A percentile compares a stretch with the other conserved stretches of the same genome.
These are phyloP conservation scores for Sprattus sprattus DNA, from an alignment of 2,113 vertebrate species.

Conservation along the genomic window DNA sequence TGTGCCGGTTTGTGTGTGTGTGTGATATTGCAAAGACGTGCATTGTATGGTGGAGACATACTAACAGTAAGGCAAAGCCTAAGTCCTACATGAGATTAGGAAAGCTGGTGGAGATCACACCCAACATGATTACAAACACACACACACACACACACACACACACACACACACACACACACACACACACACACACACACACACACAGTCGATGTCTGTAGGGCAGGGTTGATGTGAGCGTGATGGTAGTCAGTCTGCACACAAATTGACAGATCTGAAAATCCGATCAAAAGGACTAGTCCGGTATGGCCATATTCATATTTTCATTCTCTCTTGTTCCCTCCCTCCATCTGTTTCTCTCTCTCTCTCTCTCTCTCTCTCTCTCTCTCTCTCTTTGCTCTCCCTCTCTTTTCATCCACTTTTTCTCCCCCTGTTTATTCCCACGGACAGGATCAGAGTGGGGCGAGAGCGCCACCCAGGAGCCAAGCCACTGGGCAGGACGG, in stretches of 20 bases:
- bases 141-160: conserved; percentile 8
- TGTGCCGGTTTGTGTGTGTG: no score
- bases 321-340: background rate
- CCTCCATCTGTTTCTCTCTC: background rate
- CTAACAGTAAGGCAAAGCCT: no score
- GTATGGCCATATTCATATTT: background rate
- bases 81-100: background rate
- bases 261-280: conserved; percentile 16
- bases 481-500: background rate
- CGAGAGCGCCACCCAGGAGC: background rate
- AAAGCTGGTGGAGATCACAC: background rate
- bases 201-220: background rate
- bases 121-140: background rate
- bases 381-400: background rate
- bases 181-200: conserved; percentile 9
- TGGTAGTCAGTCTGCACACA: conserved; percentile 1
- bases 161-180: conserved; percentile 21
- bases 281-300: background rate
- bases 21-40: background rate
- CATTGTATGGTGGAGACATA: background rate
- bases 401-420: background rate
- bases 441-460: background rate
- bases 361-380: background rate
- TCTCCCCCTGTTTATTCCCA: background rate
- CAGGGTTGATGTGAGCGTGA: conserved; percentile 40